Conservation (phyloP, 53 echinoderm and acorn worm genomes). For the Zoroaster sp. region DNA sequence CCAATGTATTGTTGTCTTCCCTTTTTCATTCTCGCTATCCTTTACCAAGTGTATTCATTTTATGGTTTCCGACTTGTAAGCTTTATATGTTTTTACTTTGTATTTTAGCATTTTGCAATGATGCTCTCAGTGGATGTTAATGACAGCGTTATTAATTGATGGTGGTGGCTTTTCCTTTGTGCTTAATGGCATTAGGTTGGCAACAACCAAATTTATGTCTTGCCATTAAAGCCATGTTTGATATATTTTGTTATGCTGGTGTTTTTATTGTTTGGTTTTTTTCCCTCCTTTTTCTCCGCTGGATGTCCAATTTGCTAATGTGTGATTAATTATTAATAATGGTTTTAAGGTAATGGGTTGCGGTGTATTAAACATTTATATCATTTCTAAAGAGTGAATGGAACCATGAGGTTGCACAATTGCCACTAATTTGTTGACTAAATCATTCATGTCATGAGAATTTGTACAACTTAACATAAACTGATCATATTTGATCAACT, state of each 20-base stretch:
- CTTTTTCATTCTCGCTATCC: neutral
- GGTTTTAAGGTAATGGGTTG: neutral
- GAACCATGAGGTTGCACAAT: too few species aligned
- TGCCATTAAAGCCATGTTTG: too few species aligned
- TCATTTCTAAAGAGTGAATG: too few species aligned
- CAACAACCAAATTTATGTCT: too few species aligned
- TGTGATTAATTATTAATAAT: slow-evolving; percentile 1
- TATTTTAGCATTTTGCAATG: neutral
- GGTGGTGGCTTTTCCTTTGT: neutral
- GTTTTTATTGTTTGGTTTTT: too few species aligned
- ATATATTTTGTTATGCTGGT: neutral
- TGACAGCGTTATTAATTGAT: neutral
- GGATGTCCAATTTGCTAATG: slow-evolving; percentile 2
- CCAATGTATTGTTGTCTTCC: too few species aligned
- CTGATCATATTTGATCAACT: too few species aligned
- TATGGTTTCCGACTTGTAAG: too few species aligned
- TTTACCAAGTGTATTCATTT: neutral
- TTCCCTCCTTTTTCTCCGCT: neutral
- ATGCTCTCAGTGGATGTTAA: neutral
- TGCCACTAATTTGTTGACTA: too few species aligned
- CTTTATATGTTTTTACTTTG: too few species aligned
- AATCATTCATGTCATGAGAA: too few species aligned
- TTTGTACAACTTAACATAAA: too few species aligned
- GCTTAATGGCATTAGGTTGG: neutral
- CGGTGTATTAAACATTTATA: neutral